Base-by-base conservation (phyloP, 2,888 invertebrate genomes). In the Morpho achilles region DNA sequence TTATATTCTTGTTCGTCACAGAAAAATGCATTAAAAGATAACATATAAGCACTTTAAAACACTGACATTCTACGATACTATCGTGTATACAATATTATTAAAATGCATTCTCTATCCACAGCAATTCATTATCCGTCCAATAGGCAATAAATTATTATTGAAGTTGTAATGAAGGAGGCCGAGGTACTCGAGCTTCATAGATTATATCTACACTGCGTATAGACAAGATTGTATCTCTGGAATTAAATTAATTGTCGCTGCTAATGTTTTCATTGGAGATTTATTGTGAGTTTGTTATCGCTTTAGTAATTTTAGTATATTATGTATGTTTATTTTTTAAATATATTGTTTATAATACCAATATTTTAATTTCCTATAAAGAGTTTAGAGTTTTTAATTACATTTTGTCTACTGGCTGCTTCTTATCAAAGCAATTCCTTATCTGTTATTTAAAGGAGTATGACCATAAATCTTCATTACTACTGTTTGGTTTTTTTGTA, bases 161-260 rank as follows among this genome's bases (percentile, higher is more conserved):
- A 73, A 75, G 73, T 75, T 73, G 74, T 76, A 77, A 77, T 67
- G 63, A 68, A 66, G 66, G 67, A 68, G 65, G 64, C 67, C 66
- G 65, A 63, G 50, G 48, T 50, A 52, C 53, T 59, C 60, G 56
- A 57, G 62, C 64, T 54, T 41, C 58, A 58, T 58, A 72, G 77
- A 80, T 79, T 70, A 73, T 75, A 79, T 70, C 67, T 62, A 66
- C 58, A 73, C 70, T 68, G 62, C 67, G 62, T 77, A 77, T 76
- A 54, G 54, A 80, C 76, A 76, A 72, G 77, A 80, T 79, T 69
- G 77, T 81, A 83, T 84, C 82, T 75, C 62, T 62, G 69, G 69
- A 74, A 79, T 80, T 77, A 77, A 75, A 80, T 77, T 80, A 83
- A 83, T 84, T 80, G 79, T 77, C 64, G 76, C 79, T 74, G 75